phyloP scores from a whole-genome alignment of 2,113 vertebrate genomes.

The Cyphomyrus plagiostoma region DNA sequence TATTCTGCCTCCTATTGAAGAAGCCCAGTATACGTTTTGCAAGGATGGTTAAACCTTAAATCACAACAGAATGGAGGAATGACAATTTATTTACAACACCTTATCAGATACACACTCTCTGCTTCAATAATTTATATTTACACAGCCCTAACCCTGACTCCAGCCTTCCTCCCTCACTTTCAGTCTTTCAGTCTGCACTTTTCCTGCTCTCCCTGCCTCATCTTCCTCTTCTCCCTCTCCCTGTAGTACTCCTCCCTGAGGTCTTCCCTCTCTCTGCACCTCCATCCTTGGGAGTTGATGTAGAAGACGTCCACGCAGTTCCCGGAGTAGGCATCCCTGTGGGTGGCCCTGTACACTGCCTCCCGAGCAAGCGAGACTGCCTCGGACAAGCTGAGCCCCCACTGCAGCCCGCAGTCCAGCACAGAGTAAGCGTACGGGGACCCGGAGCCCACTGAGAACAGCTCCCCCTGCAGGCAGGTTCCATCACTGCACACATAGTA shows the following conservation, averaged over 20 bases:
- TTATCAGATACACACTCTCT: background rate
- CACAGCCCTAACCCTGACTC: background rate
- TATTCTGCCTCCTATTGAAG: background rate
- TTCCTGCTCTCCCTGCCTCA: slow-evolving; percentile 19
- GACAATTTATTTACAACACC: background rate
- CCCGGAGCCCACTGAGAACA: slow-evolving; percentile 77
- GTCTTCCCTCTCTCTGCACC: slow-evolving; percentile 42
- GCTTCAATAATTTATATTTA: background rate
- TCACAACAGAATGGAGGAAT: background rate
- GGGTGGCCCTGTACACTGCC: slow-evolving; percentile 71
- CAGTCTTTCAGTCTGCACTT: slow-evolving; percentile 14
- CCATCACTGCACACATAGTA: slow-evolving; percentile 78
- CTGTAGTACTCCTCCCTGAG: slow-evolving; percentile 56
- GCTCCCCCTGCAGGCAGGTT: slow-evolving; percentile 56
- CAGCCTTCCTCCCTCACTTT: background rate
- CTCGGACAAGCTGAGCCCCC: slow-evolving; percentile 59
- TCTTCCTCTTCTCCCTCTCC: slow-evolving; percentile 25
- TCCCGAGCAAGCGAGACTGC: slow-evolving; percentile 65
- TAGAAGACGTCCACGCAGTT: slow-evolving; percentile 75
- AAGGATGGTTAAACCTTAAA: background rate
- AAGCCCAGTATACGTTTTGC: background rate
- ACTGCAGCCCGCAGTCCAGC: slow-evolving; percentile 63
- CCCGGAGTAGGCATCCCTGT: slow-evolving; percentile 77
- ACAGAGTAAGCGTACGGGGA: slow-evolving; percentile 77
- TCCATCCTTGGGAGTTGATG: slow-evolving; percentile 68